phyloP scores from a whole-genome alignment of 1,140 invertebrate genomes.

The Eriocheir sinensis region DNA sequence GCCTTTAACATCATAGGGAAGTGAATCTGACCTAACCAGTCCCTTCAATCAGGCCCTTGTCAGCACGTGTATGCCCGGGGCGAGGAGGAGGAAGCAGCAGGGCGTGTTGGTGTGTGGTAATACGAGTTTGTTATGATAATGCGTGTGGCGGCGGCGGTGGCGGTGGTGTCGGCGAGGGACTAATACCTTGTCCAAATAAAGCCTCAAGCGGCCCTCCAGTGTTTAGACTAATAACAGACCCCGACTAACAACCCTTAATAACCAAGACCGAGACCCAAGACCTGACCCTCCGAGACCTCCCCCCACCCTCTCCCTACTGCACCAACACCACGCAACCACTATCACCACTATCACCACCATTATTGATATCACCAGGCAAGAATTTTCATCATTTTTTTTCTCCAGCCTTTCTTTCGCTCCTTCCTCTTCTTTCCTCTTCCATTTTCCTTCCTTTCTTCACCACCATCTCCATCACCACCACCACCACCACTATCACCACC shows the following conservation, averaged over 20 bases:
- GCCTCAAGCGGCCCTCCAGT: neutral
- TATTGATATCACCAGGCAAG: neutral
- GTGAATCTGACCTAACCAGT: too few species aligned
- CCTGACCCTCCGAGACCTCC: neutral
- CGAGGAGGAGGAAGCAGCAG: too few species aligned
- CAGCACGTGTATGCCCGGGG: too few species aligned
- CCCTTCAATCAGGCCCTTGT: too few species aligned
- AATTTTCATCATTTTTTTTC: neutral
- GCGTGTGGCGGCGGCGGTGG: neutral
- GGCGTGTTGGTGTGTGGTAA: too few species aligned
- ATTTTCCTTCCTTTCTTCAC: neutral
- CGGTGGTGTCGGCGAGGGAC: neutral
- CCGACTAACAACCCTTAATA: slow-evolving; percentile 46
- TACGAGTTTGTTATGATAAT: slow-evolving; percentile 61
- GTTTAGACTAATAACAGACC: slow-evolving; percentile 55
- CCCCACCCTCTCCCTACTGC: neutral
- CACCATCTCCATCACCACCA: neutral
- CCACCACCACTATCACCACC: neutral
- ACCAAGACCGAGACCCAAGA: neutral
- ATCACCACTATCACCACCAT: neutral
- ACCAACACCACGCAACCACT: neutral
- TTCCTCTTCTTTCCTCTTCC: neutral
- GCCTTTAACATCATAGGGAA: neutral
- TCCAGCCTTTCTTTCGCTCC: neutral
- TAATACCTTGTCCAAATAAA: slow-evolving; percentile 64